Base-by-base conservation (phyloP, 2,888 invertebrate genomes). In the Ferdinandea cuprea region DNA sequence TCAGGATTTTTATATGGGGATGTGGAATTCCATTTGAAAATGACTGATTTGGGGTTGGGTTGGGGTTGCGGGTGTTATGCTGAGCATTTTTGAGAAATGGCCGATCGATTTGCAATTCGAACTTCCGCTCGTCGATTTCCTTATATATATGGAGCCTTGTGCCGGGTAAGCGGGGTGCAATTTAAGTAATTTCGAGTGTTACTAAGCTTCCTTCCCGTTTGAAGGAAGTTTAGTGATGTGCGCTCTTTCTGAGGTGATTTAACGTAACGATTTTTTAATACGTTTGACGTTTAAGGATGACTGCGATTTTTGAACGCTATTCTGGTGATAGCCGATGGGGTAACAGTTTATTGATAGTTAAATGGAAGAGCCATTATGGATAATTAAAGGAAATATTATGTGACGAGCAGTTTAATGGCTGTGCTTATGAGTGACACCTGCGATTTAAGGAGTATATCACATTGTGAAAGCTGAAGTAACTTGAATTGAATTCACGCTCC, bases 71-170 rank as follows among this genome's bases (percentile, higher is more conserved):
- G 50, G 65, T 58, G 30, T n/a, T n/a, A n/a, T n/a, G n/a, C n/a
- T n/a, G 17, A 42, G 13, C 35, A 32, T 32, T 66, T 52, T 69
- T 35, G 63, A 52, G 17, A 54, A 77, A 77, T 61, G 44, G 61
- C 37, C 46, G 37, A 69, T 77, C 69, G 76, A 77, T 77, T 69
- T 77, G 37, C 54, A 54, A 69, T 63, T 69, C 52, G 7, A 65
- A 40, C 50, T n/a, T 65, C 28, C 25, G 50, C 28, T 21, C 3
- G 37, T 17, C 50, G 46, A 46, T 61, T 50, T 28, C 50, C n/a
- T 37, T 11, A 9, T 17, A 9, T 11, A 25, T n/a, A 17, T 17
- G 37, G 19, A 11, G 4, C 25, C 0, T 5, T 4, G 30, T n/a
- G 7, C 6, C 9, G 2, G 17, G 8, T 9, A 3, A 17, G 15